Evolutionary conservation across 2,113 vertebrate genomes (phyloP), one percentile per base, ranked within the genome.

Genomic region (Tricholaema leucomelas): DNA sequence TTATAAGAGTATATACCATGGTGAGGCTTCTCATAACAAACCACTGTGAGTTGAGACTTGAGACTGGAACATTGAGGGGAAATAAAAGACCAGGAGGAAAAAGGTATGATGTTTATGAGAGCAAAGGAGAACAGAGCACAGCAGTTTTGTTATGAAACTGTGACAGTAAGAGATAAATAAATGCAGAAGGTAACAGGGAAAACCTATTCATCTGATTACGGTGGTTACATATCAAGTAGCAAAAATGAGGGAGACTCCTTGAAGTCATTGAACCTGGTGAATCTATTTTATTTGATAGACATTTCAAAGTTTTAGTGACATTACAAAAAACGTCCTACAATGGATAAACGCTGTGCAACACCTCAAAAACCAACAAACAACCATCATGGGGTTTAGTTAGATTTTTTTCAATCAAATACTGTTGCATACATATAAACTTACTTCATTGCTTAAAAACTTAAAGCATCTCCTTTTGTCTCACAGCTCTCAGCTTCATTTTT

Each of bases 351-450:
- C 28, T 38, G 12, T 17, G 63, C 7, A 81, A 14, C 15, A 75
- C 5, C 15, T 69, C 52, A 15, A 75, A 58, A 14, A 66, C n/a
- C 42, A 44, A 44, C 42, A 44, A 44, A 44, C 42, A 44, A 44
- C 42, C 15, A 44, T 23, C 0, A 2, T 7, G 8, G 6, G 1
- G 4, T 75, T 44, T 6, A 63, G 8, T 50, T 85, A 19, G 5
- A 1, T 28, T 81, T 67, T 70, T 8, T 61, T 56, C 23, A 33
- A 3, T 67, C 4, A 61, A 71, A 58, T 36, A 16, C 8, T 69
- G 7, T 15, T 42, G 13, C 14, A 15, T 38, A 1, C 38, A 38
- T 77, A 85, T 60, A 64, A 67, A 63, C 38, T 79, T 44, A 56
- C 6, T 72, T 70, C 40, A 31, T 33, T 44, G 11, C 20, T 61